phyloP scores from a whole-genome alignment of 1,140 invertebrate species.

The Caenorhabditis inopinata region DNA sequence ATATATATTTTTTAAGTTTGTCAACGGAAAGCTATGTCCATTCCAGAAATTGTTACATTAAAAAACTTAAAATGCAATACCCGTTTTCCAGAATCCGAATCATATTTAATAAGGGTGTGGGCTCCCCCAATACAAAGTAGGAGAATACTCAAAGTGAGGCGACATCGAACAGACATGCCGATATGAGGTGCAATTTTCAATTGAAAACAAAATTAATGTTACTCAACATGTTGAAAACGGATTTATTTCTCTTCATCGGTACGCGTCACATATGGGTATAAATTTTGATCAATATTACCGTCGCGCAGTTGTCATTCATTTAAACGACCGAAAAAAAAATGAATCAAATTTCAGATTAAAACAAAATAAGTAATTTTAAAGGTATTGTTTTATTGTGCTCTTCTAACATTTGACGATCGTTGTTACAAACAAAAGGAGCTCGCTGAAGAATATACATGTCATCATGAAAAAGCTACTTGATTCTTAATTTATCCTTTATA shows the following conservation, averaged over 20 bases:
- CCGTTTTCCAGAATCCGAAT: not conserved
- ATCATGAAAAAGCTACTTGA: too few relatives aligned
- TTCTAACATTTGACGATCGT: too few relatives aligned
- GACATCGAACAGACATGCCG: slow-evolving; percentile 29
- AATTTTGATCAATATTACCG: slow-evolving; percentile 4
- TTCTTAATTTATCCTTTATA: too few relatives aligned
- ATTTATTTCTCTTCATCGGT: not conserved
- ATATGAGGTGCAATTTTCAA: slow-evolving; percentile 1
- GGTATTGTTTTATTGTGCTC: too few relatives aligned
- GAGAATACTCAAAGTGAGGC: not conserved
- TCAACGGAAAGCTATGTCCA: too few relatives aligned
- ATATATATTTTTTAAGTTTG: too few relatives aligned
- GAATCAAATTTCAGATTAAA: too few relatives aligned
- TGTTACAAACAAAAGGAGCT: too few relatives aligned
- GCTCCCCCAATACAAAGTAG: not conserved
- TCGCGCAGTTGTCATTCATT: not conserved
- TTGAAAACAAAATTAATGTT: not conserved
- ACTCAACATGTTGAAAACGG: not conserved
- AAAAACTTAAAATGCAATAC: not conserved
- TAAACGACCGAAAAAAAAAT: too few relatives aligned
- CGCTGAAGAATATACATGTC: too few relatives aligned
- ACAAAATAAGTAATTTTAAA: too few relatives aligned
- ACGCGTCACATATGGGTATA: not conserved
- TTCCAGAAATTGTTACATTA: too few relatives aligned
- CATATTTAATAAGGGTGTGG: not conserved